A percentile compares a stretch with the other conserved stretches of the same genome.
These are phyloP conservation scores for Meda fulgida DNA, from an alignment of 2,797 vertebrate genomes.

Conservation along the genomic window DNA sequence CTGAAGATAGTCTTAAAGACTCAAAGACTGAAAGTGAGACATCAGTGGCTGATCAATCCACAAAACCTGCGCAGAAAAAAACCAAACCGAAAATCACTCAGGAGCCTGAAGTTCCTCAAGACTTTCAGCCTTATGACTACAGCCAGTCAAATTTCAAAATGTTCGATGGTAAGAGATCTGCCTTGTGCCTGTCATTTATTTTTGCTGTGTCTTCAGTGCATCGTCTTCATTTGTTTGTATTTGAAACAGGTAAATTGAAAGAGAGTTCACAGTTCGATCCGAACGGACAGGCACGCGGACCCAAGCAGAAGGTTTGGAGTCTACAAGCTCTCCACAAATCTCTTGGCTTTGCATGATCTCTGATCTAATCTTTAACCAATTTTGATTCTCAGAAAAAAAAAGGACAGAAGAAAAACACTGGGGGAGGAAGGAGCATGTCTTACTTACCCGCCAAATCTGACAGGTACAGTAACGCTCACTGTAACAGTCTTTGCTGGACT, in stretches of 20 bases:
- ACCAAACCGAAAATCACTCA: slow-evolving; percentile 67
- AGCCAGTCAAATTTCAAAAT: slow-evolving; percentile 88
- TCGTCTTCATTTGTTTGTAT: background rate
- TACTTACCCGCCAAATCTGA: slow-evolving; percentile 86
- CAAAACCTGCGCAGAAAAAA: slow-evolving; percentile 71
- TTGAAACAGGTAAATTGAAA: slow-evolving; percentile 74
- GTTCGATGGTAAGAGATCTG: slow-evolving; percentile 84
- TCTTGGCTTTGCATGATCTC: background rate
- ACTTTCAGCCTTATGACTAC: slow-evolving; percentile 92
- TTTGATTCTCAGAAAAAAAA: slow-evolving; percentile 71
- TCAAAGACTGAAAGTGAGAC: slow-evolving; percentile 70
- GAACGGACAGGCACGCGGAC: slow-evolving; percentile 73
- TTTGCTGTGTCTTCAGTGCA: background rate
- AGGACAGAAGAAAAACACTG: slow-evolving; percentile 70
- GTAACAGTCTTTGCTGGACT: background rate
- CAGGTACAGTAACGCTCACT: slow-evolving; percentile 67
- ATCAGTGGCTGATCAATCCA: background rate
- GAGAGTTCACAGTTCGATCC: slow-evolving; percentile 89
- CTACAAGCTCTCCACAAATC: too few species aligned
- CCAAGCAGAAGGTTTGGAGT: slow-evolving; percentile 70
- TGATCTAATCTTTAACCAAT: background rate
- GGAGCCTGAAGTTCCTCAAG: slow-evolving; percentile 67
- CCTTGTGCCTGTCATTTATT: background rate
- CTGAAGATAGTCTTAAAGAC: slow-evolving; percentile 74
- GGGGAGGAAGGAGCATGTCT: slow-evolving; percentile 90